Evolutionary conservation across 2,113 vertebrate genomes (phyloP).

Genomic region (Protobothrops mucrosquamatus): DNA sequence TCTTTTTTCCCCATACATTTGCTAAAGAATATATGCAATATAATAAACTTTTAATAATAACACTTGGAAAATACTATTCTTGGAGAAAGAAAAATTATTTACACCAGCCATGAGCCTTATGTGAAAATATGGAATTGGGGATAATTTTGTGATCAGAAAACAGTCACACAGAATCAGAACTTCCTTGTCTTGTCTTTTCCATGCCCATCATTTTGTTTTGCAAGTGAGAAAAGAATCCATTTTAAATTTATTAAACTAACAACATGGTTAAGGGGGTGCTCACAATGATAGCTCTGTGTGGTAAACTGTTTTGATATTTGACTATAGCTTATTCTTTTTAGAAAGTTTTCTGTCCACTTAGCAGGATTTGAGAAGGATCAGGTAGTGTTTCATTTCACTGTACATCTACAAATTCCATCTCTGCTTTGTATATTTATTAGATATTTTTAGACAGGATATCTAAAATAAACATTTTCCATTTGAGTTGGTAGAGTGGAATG

Average conservation of each 20-base stretch:
- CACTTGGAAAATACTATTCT: neutral
- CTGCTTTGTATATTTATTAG: neutral
- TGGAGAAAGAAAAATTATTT: neutral
- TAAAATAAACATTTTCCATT: neutral
- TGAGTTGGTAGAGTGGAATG: neutral
- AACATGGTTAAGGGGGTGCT: neutral
- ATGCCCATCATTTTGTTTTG: neutral
- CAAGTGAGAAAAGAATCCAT: neutral
- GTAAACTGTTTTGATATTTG: neutral
- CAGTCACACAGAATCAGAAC: neutral
- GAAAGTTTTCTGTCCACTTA: neutral
- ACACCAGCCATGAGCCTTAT: neutral
- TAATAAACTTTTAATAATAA: neutral
- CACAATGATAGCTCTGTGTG: neutral
- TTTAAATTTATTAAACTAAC: neutral
- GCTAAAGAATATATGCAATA: accelerated
- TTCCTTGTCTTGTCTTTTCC: neutral
- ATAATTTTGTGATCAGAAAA: neutral
- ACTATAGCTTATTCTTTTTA: neutral
- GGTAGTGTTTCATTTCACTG: neutral
- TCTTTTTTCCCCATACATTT: neutral
- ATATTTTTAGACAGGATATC: neutral
- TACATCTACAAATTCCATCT: neutral
- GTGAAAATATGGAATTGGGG: neutral
- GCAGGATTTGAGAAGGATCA: neutral